phyloP scores from a whole-genome alignment of 2,888 invertebrate species.

The Protodeltote pygarga region DNA sequence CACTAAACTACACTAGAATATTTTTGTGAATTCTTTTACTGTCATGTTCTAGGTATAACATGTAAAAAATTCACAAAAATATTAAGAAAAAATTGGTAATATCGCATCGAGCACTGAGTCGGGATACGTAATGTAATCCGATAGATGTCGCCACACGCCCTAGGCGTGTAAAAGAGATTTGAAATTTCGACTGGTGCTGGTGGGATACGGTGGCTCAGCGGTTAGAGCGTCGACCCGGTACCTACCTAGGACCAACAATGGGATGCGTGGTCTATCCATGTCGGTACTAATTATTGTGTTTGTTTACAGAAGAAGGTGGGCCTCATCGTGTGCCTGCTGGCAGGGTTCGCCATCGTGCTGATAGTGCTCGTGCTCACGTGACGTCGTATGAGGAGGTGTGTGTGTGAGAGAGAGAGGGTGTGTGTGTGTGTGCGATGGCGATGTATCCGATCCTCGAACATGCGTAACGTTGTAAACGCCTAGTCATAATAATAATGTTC shows the following conservation, averaged over 20 bases:
- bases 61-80: too few species aligned
- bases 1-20: too few species aligned
- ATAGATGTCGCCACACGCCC: too few species aligned
- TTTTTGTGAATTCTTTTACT: too few species aligned
- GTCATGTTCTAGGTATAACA: too few species aligned
- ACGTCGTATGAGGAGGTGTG: conserved; percentile 5
- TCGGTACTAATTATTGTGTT: neutral
- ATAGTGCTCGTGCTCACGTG: conserved; percentile 71
- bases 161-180: too few species aligned
- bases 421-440: neutral
- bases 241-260: neutral
- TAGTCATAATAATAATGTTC: conserved; percentile 28
- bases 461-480: neutral
- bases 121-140: too few species aligned
- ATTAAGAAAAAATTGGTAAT: too few species aligned
- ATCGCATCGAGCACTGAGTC: too few species aligned
- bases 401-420: neutral
- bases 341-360: conserved; percentile 71
- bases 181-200: too few species aligned
- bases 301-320: conserved; percentile 75
- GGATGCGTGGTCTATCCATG: neutral
- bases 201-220: too few species aligned
- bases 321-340: conserved; percentile 69
- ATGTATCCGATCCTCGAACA: neutral
- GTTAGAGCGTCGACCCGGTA: too few species aligned